Evolutionary conservation across 1,140 invertebrate species (phyloP).

Genomic region (Papilio xuthus): DNA sequence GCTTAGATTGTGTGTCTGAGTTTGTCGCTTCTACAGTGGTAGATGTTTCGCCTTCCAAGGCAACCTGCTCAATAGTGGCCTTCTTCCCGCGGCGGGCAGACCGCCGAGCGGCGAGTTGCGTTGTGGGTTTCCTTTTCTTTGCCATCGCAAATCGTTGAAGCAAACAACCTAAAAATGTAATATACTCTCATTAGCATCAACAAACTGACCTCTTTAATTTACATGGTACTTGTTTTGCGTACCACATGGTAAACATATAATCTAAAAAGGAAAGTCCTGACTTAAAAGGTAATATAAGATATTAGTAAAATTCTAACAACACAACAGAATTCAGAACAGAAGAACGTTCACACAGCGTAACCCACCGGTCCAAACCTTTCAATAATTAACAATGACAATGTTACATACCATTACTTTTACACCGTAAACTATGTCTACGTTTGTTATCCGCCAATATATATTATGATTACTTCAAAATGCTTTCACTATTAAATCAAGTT

Average conservation of each 20-base stretch:
- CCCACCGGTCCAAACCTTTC: conserved; percentile 62
- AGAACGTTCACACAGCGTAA: conserved; percentile 48
- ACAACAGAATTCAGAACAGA: conserved; percentile 4
- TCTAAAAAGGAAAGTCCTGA: not conserved
- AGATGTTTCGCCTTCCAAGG: conserved; percentile 57
- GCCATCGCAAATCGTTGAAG: conserved; percentile 63
- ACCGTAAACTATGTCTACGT: conserved; percentile 31
- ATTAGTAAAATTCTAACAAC: not conserved
- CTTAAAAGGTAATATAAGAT: not conserved
- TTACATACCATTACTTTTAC: conserved; percentile 67
- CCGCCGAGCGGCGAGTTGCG: conserved; percentile 61
- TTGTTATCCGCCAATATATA: conserved; percentile 35
- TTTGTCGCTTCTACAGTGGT: conserved; percentile 47
- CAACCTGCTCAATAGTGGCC: conserved; percentile 43
- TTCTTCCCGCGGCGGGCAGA: conserved; percentile 69
- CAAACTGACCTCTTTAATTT: conserved; percentile 72
- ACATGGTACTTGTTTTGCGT: conserved; percentile 62
- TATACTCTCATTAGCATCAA: conserved; percentile 36
- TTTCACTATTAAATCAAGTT: conserved; percentile 52
- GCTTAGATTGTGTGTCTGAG: conserved; percentile 42
- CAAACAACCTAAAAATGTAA: conserved; percentile 63
- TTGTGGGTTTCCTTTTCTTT: conserved; percentile 70
- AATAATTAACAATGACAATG: conserved; percentile 49
- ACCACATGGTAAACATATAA: conserved; percentile 52
- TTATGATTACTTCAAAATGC: conserved; percentile 41